Evolutionary conservation across 1,140 invertebrate species (phyloP).

Genomic region (Penaeus chinensis): DNA sequence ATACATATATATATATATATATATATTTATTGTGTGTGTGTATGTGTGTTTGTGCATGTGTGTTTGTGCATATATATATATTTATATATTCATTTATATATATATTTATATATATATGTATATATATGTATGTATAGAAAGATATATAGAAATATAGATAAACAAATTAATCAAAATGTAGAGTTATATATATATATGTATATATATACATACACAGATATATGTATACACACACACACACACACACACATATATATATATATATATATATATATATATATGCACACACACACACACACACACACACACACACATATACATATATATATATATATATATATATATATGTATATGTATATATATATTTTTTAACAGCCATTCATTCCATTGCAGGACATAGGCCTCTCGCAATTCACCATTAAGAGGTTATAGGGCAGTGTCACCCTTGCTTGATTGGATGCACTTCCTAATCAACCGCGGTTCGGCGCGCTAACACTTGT

Average conservation of each 20-base stretch:
- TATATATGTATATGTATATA: no score
- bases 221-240: neutral
- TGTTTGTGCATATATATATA: neutral
- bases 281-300: neutral
- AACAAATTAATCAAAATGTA: neutral
- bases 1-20: constrained; percentile 19
- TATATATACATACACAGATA: neutral
- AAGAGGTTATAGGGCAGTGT: no score
- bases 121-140: neutral
- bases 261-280: constrained; percentile 17
- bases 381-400: no score
- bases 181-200: neutral
- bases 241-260: neutral
- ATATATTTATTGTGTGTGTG: neutral
- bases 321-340: constrained; percentile 8
- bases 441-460: no score
- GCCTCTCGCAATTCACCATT: no score
- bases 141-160: neutral
- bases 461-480: no score
- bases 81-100: neutral
- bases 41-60: neutral
- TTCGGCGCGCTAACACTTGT: no score
- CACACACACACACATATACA: neutral
- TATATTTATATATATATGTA: neutral
- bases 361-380: no score